Base-by-base conservation (phyloP, 2,797 vertebrate genomes). In the Alouatta caraya region DNA sequence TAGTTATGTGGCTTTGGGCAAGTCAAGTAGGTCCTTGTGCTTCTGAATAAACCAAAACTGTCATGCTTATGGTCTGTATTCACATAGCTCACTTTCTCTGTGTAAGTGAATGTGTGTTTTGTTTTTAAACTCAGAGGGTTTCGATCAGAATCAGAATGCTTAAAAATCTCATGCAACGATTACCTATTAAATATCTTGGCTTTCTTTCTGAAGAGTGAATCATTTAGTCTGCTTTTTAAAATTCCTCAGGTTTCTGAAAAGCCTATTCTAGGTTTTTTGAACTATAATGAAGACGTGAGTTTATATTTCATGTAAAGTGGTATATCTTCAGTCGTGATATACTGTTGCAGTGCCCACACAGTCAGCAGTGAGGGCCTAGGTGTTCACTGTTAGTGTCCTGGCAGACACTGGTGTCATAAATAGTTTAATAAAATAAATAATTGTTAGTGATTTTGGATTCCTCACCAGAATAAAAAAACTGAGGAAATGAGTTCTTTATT, bases 341-440 rank as follows among this genome's bases (percentile, higher is more conserved):
- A 79, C 21, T 24, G 2, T 75, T 42, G n/a, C 8, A 82, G 5
- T 87, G 42, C 6, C 21, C 59, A 73, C 64, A 50, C n/a, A 88
- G 57, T 52, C 67, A 93, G 50, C 17, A 64, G 67, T 39, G 42
- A 21, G 37, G 1, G 3, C n/a, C 19, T 19, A 33, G 28, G 8
- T 48, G 8, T 48, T 89, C 57, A 80, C 5, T 94, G 78, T 73
- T 61, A 64, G 84, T 72, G 17, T 96, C 26, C 81, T 50, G 59
- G 76, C 28, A 92, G 10, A 93, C 39, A 30, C 1, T 72, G 52
- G 44, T 93, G 30, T 39, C 37, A 12, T 90, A 87, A 87, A 22
- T 90, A 88, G 8, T 92, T 80, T 93, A 80, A 37, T 76, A 44
- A 86, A 93, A 39, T 82, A 83, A 15, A 21, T 91, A 91, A 76